These are phyloP conservation scores for Mus musculus DNA, from an alignment of 2,113 vertebrate genomes.

Conservation along the genomic window DNA sequence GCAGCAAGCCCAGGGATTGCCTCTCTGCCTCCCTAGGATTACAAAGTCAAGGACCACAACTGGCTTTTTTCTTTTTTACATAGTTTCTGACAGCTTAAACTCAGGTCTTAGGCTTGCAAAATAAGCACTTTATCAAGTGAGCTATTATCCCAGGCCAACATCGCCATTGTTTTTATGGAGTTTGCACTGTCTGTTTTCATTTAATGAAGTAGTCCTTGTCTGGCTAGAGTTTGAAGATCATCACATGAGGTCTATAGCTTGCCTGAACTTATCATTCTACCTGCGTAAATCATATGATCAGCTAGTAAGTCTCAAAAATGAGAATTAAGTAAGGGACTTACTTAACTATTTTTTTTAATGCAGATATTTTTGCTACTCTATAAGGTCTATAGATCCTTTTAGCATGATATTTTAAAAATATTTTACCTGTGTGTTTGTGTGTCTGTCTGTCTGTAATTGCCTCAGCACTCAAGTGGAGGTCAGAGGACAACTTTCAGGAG, in stretches of 20 bases:
- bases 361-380: not conserved
- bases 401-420: constrained; percentile 26
- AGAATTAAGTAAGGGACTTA: not conserved
- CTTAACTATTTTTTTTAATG: not conserved
- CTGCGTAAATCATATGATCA: constrained; percentile 26
- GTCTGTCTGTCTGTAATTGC: not conserved
- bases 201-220: not conserved
- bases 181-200: not conserved
- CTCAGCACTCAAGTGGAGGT: not conserved
- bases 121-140: not conserved
- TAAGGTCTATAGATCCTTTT: not conserved
- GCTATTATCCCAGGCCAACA: not conserved
- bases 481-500: not conserved
- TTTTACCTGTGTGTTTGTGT: not conserved
- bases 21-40: no score
- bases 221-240: not conserved
- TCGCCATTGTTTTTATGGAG: not conserved
- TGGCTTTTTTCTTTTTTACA: not conserved
- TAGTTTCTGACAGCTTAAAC: not conserved
- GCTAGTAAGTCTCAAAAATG: constrained; percentile 43
- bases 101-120: not conserved
- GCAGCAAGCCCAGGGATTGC: not conserved
- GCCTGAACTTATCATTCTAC: not conserved
- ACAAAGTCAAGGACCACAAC: not conserved
- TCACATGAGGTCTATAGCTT: not conserved